These are phyloP conservation scores for Mionectes macconnelli DNA, from an alignment of 2,113 vertebrate species.

Conservation along the genomic window DNA sequence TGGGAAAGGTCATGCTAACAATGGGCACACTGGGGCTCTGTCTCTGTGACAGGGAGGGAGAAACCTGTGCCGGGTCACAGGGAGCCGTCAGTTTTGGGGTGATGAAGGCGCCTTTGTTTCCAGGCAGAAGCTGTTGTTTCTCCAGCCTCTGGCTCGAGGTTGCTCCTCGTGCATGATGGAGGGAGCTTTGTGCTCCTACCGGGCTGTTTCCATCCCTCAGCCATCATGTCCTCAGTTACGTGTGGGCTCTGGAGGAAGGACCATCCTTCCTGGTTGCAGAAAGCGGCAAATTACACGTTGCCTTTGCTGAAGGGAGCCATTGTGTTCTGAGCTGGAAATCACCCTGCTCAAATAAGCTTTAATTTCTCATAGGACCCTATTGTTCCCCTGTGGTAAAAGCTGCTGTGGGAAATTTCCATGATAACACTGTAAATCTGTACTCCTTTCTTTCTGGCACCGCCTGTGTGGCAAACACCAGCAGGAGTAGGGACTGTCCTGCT, in stretches of 20 bases:
- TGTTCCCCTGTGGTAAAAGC: slow-evolving; percentile 12
- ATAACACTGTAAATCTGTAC: not conserved
- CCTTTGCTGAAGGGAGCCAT: not conserved
- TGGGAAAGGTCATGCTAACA: not conserved
- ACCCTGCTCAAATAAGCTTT: not conserved
- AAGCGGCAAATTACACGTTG: not conserved
- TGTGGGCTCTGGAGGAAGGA: not conserved
- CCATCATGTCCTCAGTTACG: not conserved
- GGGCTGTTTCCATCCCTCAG: not conserved
- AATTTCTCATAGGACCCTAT: slow-evolving; percentile 19
- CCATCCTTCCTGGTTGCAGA: not conserved
- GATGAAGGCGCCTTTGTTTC: not conserved
- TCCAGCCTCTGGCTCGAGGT: not conserved
- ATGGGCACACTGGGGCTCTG: not conserved
- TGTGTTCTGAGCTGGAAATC: not conserved
- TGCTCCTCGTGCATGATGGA: not conserved
- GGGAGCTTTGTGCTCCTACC: not conserved
- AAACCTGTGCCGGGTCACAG: not conserved
- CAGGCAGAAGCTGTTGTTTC: not conserved
- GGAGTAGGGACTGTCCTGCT: not conserved
- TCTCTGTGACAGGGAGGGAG: not conserved
- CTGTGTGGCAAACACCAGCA: rapidly evolving
- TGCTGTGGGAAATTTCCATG: slow-evolving; percentile 31
- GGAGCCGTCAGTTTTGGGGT: not conserved
- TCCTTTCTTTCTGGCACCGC: not conserved